A percentile compares a stretch with the other conserved stretches of the same genome.
Evolutionary conservation across 2,113 vertebrate genomes (phyloP).

Genomic region (Bos javanicus): DNA sequence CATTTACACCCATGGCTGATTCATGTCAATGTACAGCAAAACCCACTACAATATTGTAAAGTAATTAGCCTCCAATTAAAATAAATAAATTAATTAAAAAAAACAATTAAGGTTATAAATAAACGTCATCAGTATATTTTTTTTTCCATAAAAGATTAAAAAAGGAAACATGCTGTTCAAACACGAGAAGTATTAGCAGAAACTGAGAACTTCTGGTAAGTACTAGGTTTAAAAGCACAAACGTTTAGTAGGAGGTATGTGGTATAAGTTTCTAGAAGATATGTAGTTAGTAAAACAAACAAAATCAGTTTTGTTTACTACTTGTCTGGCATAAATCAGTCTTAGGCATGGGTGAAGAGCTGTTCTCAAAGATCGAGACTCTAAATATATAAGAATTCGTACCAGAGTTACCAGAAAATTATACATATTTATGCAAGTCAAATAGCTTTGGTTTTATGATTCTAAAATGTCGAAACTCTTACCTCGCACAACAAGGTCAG

Average conservation of each 20-base stretch:
- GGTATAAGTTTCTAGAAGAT: background rate
- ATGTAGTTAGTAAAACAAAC: slow-evolving; percentile 33
- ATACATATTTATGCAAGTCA: background rate
- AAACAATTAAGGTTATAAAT: background rate
- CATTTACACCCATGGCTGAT: background rate
- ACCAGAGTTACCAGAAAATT: background rate
- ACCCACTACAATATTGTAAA: background rate
- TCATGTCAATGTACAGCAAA: background rate
- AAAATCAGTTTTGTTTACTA: slow-evolving; percentile 44
- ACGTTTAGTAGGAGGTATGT: background rate
- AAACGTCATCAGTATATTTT: background rate
- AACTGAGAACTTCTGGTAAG: background rate
- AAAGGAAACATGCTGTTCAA: background rate
- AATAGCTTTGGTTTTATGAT: background rate
- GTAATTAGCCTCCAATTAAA: background rate
- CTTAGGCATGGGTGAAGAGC: background rate
- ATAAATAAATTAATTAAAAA: background rate
- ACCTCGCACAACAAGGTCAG: slow-evolving; percentile 96
- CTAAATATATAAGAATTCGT: background rate
- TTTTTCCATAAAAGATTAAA: background rate
- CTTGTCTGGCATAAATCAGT: background rate
- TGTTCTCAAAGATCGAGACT: background rate
- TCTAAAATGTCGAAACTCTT: slow-evolving; percentile 64
- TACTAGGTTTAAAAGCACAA: background rate
- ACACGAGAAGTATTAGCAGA: background rate